Conservation (phyloP, 2,113 vertebrate genomes). For the Podarcis raffonei region DNA sequence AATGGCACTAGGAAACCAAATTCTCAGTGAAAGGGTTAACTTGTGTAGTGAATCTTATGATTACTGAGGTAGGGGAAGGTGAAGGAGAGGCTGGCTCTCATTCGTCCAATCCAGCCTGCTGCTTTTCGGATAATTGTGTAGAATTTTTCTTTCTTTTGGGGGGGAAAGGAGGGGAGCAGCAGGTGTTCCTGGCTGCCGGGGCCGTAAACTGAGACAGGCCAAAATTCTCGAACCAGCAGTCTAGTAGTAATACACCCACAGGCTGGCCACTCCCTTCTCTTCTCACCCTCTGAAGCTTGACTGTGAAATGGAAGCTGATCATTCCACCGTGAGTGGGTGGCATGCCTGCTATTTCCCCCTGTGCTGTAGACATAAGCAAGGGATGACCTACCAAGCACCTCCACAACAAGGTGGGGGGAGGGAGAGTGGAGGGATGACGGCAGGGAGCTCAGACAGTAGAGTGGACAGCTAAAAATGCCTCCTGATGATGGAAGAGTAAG, state of each 20-base stretch:
- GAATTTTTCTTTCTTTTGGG: not conserved
- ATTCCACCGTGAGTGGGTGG: not conserved
- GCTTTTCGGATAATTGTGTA: slow-evolving; percentile 22
- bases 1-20: slow-evolving; percentile 5
- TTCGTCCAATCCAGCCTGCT: not conserved
- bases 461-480: accelerated
- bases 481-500: not conserved
- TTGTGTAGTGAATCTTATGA: not conserved
- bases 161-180: slow-evolving; percentile 8
- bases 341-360: not conserved
- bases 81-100: not conserved
- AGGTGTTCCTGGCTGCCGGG: accelerated
- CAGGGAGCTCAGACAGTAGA: not conserved
- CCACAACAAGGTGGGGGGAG: not conserved
- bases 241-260: not conserved
- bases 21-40: not conserved
- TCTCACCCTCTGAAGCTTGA: not conserved
- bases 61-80: not conserved
- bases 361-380: not conserved
- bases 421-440: not conserved
- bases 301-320: not conserved
- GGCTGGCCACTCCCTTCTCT: not conserved
- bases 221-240: accelerated
- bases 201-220: not conserved
- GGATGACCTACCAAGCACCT: not conserved